A percentile compares a stretch with the other conserved stretches of the same genome.
Evolutionary conservation across 2,797 vertebrate genomes (phyloP).

Genomic region (Tapera naevia): DNA sequence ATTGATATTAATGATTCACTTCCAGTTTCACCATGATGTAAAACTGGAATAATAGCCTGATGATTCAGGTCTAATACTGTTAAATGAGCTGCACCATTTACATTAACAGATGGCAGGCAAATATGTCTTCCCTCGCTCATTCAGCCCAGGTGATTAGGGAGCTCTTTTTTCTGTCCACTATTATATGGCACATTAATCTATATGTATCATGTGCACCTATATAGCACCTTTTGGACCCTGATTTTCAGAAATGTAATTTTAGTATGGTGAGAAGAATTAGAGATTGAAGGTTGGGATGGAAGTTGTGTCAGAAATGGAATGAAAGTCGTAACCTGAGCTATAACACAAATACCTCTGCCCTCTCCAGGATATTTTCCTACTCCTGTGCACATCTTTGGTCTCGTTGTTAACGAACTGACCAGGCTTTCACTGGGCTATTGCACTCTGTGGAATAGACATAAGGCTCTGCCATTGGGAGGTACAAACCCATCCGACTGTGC

Average conservation of each 20-base stretch:
- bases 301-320: neutral
- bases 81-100: slow-evolving; percentile 65
- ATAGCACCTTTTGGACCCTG: neutral
- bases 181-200: slow-evolving; percentile 49
- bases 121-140: slow-evolving; percentile 51
- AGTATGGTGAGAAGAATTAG: neutral
- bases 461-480: neutral
- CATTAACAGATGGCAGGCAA: slow-evolving; percentile 66
- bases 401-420: neutral
- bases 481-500: neutral
- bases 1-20: slow-evolving; percentile 68
- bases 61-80: slow-evolving; percentile 56
- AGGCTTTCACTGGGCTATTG: neutral
- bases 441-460: too few species aligned
- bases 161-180: slow-evolving; percentile 1
- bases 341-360: neutral
- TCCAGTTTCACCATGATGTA: slow-evolving; percentile 60
- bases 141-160: slow-evolving; percentile 46
- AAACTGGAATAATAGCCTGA: slow-evolving; percentile 55
- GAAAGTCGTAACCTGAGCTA: neutral
- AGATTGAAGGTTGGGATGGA: neutral
- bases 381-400: neutral
- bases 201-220: neutral
- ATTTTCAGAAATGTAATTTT: neutral
- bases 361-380: neutral